Base-by-base conservation (phyloP, 2,113 vertebrate genomes). In the Tautogolabrus adspersus region DNA sequence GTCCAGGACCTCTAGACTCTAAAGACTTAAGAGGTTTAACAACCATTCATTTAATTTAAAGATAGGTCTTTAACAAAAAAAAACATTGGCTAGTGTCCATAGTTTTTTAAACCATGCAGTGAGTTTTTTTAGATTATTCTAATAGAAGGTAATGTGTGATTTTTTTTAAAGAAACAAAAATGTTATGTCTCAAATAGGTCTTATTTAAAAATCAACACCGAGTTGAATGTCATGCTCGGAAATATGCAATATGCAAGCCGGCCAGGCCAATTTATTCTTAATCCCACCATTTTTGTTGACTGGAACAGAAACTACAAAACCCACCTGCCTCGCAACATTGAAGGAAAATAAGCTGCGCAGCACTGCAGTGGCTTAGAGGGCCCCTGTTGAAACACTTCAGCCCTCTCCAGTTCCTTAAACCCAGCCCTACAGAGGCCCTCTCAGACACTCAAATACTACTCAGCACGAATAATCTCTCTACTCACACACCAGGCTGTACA, bases 321-420 rank as follows among this genome's bases (percentile, higher is more conserved):
- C 63, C 65, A 77, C 68, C 74, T 61, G 74, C 64, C 57, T 78
- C 8, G 5, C 11, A 60, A 54, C 49, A 44, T 13, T 47, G 54
- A 37, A 40, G 55, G 19, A 63, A 38, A 81, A 82, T 54, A 76
- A 80, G 80, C 81, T 60, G 40, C 3, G 57, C 52, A 66, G 62
- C 52, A 55, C 62, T 60, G 62, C 51, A 74, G 79, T 30, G 69
- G 76, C 83, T 88, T 71, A 83, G 42, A 71, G 79, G 73, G 83
- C 71, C 83, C 77, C 80, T 21, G 75, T 37, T 84, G 75, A 89
- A 87, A 81, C 85, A 83, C 86, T 88, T 60, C 68, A 81, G 72
- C 22, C 73, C 84, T 86, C 84, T 90, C 72, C 82, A 88, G 74
- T 82, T 84, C 77, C 82, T 91, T 88, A 86, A 87, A 86, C 77